phyloP scores from a whole-genome alignment of 1,140 invertebrate species.

The Spodoptera litura region DNA sequence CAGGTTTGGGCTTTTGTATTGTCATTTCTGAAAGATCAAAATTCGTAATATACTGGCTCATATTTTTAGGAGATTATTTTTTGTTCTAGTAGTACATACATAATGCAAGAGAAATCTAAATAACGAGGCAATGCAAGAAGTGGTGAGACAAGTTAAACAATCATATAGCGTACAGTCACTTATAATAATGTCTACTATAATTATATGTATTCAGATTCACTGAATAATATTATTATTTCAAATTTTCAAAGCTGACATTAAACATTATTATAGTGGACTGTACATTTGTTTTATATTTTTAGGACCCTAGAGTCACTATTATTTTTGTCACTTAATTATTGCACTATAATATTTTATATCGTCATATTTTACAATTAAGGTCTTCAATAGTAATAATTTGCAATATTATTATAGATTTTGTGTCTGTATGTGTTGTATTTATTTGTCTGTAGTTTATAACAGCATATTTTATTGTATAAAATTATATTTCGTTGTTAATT shows the following conservation, averaged over 20 bases:
- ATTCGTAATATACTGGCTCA: neutral
- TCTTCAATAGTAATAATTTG: slow-evolving; percentile 41
- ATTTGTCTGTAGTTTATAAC: slow-evolving; percentile 55
- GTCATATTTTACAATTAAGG: slow-evolving; percentile 41
- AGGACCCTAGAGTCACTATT: slow-evolving; percentile 19
- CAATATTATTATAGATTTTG: slow-evolving; percentile 47
- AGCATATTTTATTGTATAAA: slow-evolving; percentile 63
- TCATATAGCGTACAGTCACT: neutral
- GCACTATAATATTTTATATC: slow-evolving; percentile 14
- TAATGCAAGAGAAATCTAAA: neutral
- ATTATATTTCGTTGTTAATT: slow-evolving; percentile 65
- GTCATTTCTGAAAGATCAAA: neutral
- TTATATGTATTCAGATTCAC: too few relatives aligned
- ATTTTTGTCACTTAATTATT: neutral
- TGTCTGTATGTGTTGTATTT: slow-evolving; percentile 55
- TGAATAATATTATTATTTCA: too few relatives aligned
- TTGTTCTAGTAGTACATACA: slow-evolving; percentile 8
- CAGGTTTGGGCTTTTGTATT: slow-evolving; percentile 32
- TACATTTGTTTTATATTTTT: slow-evolving; percentile 17
- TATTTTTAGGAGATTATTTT: slow-evolving; percentile 15
- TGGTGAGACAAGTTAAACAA: neutral
- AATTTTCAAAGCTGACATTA: too few relatives aligned
- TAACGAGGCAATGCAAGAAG: neutral
- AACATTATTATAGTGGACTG: neutral
- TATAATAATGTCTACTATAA: neutral